These are phyloP conservation scores for Sinocyclocheilus rhinocerous DNA, from an alignment of 2,113 vertebrate genomes.

Conservation along the genomic window DNA sequence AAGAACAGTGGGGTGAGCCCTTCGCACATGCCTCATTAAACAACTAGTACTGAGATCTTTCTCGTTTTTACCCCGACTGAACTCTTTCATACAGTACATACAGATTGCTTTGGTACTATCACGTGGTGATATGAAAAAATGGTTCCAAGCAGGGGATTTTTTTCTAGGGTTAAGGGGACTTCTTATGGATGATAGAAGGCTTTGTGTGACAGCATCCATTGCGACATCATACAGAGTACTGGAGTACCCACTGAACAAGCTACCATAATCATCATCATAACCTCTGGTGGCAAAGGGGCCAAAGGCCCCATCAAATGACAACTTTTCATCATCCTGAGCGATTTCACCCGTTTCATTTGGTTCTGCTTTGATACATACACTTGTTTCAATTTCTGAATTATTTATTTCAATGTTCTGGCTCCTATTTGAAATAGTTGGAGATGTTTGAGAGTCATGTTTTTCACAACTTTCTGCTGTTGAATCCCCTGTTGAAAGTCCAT, in stretches of 20 bases:
- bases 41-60: slow-evolving; percentile 97
- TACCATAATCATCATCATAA: slow-evolving; percentile 86
- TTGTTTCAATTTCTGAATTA: slow-evolving; percentile 58
- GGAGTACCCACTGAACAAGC: slow-evolving; percentile 88
- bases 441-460: slow-evolving; percentile 57
- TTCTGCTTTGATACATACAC: slow-evolving; percentile 77
- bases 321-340: slow-evolving; percentile 80
- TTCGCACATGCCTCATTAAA: slow-evolving; percentile 94
- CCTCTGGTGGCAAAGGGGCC: slow-evolving; percentile 79
- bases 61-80: slow-evolving; percentile 95
- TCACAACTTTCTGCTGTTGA: slow-evolving; percentile 59
- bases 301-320: slow-evolving; percentile 73
- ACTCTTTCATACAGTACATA: slow-evolving; percentile 98
- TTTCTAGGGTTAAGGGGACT: slow-evolving; percentile 87
- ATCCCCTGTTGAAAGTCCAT: slow-evolving; percentile 60
- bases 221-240: slow-evolving; percentile 95
- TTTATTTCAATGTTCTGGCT: slow-evolving; percentile 65
- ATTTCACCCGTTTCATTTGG: slow-evolving; percentile 78
- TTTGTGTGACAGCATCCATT: slow-evolving; percentile 97
- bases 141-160: slow-evolving; percentile 98
- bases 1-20: slow-evolving; percentile 92
- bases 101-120: slow-evolving; percentile 98
- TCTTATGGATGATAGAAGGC: slow-evolving; percentile 86
- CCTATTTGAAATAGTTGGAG: slow-evolving; percentile 66
- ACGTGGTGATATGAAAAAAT: slow-evolving; percentile 96